These are phyloP conservation scores for Temnothorax longispinosus DNA, from an alignment of 1,140 invertebrate species.

Conservation along the genomic window DNA sequence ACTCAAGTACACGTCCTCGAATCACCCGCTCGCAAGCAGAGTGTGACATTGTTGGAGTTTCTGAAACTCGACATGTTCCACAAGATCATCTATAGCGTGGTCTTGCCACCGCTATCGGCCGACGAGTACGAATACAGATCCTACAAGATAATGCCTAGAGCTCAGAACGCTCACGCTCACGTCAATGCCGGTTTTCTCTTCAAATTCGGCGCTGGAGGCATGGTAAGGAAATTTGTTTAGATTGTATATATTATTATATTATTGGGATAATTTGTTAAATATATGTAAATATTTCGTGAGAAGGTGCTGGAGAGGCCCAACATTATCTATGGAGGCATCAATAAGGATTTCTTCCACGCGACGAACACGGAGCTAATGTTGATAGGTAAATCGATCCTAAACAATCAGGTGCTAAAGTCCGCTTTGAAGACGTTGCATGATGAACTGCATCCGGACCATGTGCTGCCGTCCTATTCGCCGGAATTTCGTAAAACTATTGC, in stretches of 20 bases:
- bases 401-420: constrained; percentile 86
- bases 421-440: constrained; percentile 87
- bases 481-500: constrained; percentile 89
- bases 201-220: constrained; percentile 85
- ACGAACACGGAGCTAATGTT: constrained; percentile 89
- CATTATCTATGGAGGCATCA: constrained; percentile 90
- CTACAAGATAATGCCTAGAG: constrained; percentile 91
- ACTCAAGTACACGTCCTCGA: constrained; percentile 87
- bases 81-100: constrained; percentile 88
- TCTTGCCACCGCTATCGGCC: constrained; percentile 86
- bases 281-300: neutral
- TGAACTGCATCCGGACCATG: constrained; percentile 89
- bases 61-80: constrained; percentile 87
- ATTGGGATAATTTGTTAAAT: neutral
- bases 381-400: constrained; percentile 85
- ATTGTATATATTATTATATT: neutral
- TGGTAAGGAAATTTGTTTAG: neutral
- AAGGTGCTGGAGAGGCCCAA: constrained; percentile 85
- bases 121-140: constrained; percentile 85
- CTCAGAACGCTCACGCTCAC: constrained; percentile 93
- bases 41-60: constrained; percentile 86
- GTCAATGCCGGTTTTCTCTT: constrained; percentile 93
- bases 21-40: constrained; percentile 73
- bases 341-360: constrained; percentile 89
- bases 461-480: constrained; percentile 88